Base-by-base conservation (phyloP, 2,113 vertebrate species). In the Pardalotus punctatus region DNA sequence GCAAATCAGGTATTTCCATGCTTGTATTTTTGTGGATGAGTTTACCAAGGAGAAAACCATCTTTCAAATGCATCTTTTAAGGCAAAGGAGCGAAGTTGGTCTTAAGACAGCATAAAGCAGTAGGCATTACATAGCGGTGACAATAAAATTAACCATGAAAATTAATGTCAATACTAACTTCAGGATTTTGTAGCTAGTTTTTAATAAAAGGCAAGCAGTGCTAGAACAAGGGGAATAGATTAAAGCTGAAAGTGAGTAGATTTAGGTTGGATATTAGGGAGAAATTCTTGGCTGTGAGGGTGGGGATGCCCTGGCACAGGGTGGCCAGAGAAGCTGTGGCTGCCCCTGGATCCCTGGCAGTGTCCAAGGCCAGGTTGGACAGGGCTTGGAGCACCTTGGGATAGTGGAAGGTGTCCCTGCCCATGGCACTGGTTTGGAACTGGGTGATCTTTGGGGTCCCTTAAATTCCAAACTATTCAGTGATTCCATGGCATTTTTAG, bases 381-480 rank as follows among this genome's bases (percentile, higher is more conserved):
- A 11, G 29, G 16, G 9, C n/a, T 76, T 82, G 27, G 40, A 48
- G 17, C 54, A 77, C 0, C 25, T 10, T 36, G 22, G 22, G 3
- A 0, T 8, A 21, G 22, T 56, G 12, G 22, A 16, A 70, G 3
- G 4, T 69, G 22, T 36, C 18, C 22, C 18, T 77, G 35, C 12
- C 31, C 6, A 1, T 42, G 47, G 45, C 45, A 74, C 9, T 4
- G 11, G 6, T 1, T 3, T 60, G 24, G 21, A 69, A 40, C 14
- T 21, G 9, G 14, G 2, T 56, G n/a, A 2, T 33, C 18, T 56
- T 83, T 0, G 1, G 5, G 4, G 10, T 56, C 6, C 19, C 10
- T 42, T 62, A 3, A 25, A 20, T 36, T 18, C 48, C 42, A 70
- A 12, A 62, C 51, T 5, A 8, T 33, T 33, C 42, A 48, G 12